Base-by-base conservation (phyloP, 2,113 vertebrate genomes). In the Melanostigma gelatinosum region DNA sequence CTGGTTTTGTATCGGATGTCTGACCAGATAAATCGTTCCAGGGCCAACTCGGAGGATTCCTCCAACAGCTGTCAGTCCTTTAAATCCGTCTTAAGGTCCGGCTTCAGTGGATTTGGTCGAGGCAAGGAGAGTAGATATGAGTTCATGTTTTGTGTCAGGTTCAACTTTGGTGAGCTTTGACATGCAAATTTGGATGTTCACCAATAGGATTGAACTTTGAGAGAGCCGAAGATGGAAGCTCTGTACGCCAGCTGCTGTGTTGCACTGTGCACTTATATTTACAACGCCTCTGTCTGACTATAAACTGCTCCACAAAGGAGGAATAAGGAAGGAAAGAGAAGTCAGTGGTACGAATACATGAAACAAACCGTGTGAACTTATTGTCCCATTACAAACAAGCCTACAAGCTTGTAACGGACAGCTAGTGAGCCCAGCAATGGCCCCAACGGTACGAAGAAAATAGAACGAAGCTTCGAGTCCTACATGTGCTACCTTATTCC, bases 1-100 rank as follows among this genome's bases (percentile, higher is more conserved):
- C 44, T 79, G 42, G 29, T 83, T 79, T 81, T 68, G 70, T 58
- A 72, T 75, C 62, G 29, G 4, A 85, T 75, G n/a, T 65, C 63
- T 54, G 70, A 58, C 5, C 60, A 52, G 50, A 82, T 54, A 61
- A 65, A 69, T 63, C 29, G 44, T 36, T 36, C 13, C 54, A 38
- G 64, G 15, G 24, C 57, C 16, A 11, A 34, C 42, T 29, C 9
- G 40, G 18, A 79, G 63, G 50, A 70, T 62, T 68, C 60, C 42
- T 50, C 29, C 32, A 64, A 29, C 66, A 64, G 61, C 60, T 57
- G 48, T 50, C 38, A 42, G 27, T 34, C 34, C 8, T 36, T 79
- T 29, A 86, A 68, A 65, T 77, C 38, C 3, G 1, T 55, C 15
- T 48, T 9, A 22, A 58, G 22, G 32, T n/a, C 24, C 13, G 10